Percentiles rank a stretch among this genome's conserved stretches.
These are phyloP conservation scores for Pimpla rufipes DNA, from an alignment of 2,888 invertebrate species.

Conservation along the genomic window DNA sequence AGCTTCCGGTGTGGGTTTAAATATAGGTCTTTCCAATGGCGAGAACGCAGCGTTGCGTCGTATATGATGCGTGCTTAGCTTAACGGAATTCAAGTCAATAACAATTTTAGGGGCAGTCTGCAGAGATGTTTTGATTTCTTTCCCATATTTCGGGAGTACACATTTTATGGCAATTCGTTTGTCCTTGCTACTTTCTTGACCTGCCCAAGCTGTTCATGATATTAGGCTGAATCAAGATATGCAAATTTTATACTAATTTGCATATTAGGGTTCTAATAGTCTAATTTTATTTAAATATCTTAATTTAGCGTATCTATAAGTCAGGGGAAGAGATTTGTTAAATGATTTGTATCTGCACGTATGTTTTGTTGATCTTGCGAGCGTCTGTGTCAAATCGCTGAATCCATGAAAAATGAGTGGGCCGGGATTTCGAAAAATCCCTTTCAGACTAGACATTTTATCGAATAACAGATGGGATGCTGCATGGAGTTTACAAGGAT, in stretches of 20 bases:
- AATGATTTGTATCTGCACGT: no score
- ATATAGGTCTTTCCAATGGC: not conserved
- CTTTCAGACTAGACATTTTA: not conserved
- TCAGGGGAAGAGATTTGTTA: no score
- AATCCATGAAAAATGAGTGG: no score
- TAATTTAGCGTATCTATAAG: no score
- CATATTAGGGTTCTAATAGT: no score
- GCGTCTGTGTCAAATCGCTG: no score
- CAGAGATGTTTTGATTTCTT: not conserved
- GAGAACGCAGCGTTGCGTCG: constrained; percentile 3
- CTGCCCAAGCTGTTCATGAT: no score
- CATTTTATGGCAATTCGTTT: not conserved
- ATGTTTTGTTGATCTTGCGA: no score
- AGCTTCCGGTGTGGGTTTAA: constrained; percentile 35
- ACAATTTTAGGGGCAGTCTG: not conserved
- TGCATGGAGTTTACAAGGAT: not conserved
- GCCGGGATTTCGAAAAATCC: no score
- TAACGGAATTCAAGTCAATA: not conserved
- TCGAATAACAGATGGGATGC: not conserved
- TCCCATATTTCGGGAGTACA: not conserved
- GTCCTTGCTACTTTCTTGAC: not conserved
- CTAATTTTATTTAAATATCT: no score
- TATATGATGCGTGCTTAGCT: not conserved
- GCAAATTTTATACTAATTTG: no score
- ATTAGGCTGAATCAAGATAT: no score